Percentiles rank a stretch among this genome's conserved stretches.
Evolutionary conservation across 2,797 vertebrate genomes (phyloP).

Genomic region (Enteromius anoplus): DNA sequence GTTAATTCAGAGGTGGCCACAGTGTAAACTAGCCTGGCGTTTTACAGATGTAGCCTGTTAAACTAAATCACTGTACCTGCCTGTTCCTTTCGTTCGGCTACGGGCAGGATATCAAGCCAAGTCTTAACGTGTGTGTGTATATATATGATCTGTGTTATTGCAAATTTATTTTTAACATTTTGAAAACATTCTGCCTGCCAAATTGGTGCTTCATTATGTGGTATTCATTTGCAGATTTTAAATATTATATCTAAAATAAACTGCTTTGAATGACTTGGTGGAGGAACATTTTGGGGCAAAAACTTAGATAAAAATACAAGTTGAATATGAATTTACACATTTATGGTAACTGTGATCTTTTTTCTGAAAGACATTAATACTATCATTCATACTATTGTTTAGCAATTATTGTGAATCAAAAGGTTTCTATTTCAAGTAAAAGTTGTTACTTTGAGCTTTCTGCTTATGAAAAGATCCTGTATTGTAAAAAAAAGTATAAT

Average conservation of each 20-base stretch:
- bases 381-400: not conserved
- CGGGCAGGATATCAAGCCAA: slow-evolving; percentile 70
- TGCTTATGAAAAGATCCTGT: not conserved
- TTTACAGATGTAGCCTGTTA: slow-evolving; percentile 81
- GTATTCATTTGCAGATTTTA: slow-evolving; percentile 27
- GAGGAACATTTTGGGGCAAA: not conserved
- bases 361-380: not conserved
- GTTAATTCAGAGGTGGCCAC: slow-evolving; percentile 76
- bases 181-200: slow-evolving; percentile 42
- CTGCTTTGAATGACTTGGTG: not conserved
- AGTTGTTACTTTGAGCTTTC: not conserved
- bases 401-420: not conserved
- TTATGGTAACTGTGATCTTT: not conserved
- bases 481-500: not conserved
- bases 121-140: slow-evolving; percentile 73
- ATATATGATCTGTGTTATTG: slow-evolving; percentile 48
- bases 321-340: not conserved
- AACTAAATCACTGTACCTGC: slow-evolving; percentile 80
- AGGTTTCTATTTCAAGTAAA: not conserved
- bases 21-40: slow-evolving; percentile 78
- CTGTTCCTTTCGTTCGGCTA: slow-evolving; percentile 73
- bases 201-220: slow-evolving; percentile 36
- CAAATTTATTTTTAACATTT: slow-evolving; percentile 50
- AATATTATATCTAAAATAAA: slow-evolving; percentile 37
- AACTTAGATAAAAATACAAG: not conserved